Evolutionary conservation across 2,797 vertebrate species (phyloP), one percentile per base, ranked within the genome.

Genomic region (Acropternis orthonyx): DNA sequence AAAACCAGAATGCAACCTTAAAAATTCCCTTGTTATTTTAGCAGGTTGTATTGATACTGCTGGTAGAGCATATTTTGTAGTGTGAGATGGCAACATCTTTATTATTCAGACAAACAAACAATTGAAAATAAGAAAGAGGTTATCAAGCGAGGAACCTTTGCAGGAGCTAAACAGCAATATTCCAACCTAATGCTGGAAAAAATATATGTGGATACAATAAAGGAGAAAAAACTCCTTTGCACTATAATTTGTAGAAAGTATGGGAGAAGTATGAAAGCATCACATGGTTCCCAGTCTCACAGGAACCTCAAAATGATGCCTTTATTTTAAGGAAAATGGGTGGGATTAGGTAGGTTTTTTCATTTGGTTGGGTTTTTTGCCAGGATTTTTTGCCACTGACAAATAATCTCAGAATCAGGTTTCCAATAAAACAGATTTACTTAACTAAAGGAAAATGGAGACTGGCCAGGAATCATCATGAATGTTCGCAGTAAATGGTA

Each of bases 1-100:
- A 83, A 83, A 79, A 56, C 52, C 82, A 92, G 88, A 91, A 95
- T 15, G n/a, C 76, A 96, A 62, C 30, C 44, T 80, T 21, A 54
- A 95, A 68, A 89, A 82, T 37, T 41, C 22, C 9, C 12, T 44
- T 56, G 16, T 0, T 75, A 71, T 67, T 88, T 77, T 36, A 73
- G 13, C 24, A 56, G 37, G 9, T 55, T 76, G 71, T 88, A 63
- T n/a, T 36, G 20, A 23, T 78, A n/a, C 13, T 37, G 37, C 11
- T 36, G 14, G 27, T 72, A 3, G 6, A 78, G 24, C 19, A 12
- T 41, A 41, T 67, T 93, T 69, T 44, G 9, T 32, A 74, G 28
- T 41, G 41, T 22, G 32, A 89, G 62, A 36, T n/a, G 14, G 51
- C 27, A 91, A 63, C 39, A 15, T 62, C 14, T 54, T 84, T 56